phyloP scores from a whole-genome alignment of 1,140 invertebrate species.

The Cyclina sinensis region DNA sequence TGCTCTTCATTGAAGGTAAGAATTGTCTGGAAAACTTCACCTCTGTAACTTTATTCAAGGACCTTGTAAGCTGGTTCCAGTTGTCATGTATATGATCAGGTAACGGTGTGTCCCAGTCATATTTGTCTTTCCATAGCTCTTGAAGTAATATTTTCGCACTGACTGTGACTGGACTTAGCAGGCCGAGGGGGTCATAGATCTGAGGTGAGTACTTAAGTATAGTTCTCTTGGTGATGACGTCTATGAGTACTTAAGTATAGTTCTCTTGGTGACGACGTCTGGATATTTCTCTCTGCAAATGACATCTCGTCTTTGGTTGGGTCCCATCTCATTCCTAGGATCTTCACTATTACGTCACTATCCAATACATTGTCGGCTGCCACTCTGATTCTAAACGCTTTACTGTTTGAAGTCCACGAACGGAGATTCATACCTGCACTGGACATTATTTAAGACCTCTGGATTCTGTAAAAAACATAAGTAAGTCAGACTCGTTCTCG shows the following conservation, averaged over 20 bases:
- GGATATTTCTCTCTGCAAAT: conserved; percentile 19
- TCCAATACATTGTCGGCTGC: conserved; percentile 33
- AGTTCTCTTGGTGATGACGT: conserved; percentile 45
- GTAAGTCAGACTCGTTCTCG: not conserved
- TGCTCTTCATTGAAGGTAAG: not conserved
- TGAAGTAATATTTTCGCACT: conserved; percentile 65
- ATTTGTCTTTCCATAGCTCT: conserved; percentile 57
- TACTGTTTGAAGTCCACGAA: conserved; percentile 57
- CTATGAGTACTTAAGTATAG: conserved; percentile 40
- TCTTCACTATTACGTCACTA: not conserved
- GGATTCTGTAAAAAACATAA: conserved; percentile 27
- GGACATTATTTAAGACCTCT: too few species aligned
- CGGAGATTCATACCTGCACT: conserved; percentile 61
- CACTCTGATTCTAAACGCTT: not conserved
- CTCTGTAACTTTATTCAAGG: not conserved
- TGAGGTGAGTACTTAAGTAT: conserved; percentile 53
- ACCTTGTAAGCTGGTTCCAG: not conserved
- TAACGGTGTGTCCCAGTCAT: conserved; percentile 59
- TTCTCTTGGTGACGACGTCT: not conserved
- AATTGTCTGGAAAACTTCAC: conserved; percentile 24
- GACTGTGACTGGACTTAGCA: conserved; percentile 51
- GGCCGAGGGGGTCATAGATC: conserved; percentile 61
- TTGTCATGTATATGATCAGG: not conserved
- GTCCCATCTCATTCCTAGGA: not conserved
- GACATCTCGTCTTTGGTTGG: not conserved